Conservation (phyloP, 2,888 invertebrate species). For the Steromphala cineraria region DNA sequence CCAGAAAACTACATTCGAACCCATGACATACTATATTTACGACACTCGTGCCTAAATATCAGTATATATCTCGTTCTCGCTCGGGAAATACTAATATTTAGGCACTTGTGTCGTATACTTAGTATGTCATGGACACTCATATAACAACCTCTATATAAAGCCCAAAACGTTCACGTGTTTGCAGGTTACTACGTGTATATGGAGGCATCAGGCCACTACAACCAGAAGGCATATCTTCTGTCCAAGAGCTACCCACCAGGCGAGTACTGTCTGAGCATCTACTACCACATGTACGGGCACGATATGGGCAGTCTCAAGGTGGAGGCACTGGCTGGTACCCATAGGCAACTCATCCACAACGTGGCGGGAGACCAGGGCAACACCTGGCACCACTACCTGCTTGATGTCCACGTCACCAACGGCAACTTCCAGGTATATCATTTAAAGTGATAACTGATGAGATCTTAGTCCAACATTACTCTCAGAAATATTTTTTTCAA, state of each 20-base stretch:
- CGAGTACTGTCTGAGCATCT: slow-evolving; percentile 59
- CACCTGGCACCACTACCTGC: slow-evolving; percentile 40
- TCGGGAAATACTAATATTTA: too few species aligned
- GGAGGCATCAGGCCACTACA: slow-evolving; percentile 51
- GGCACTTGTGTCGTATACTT: too few species aligned
- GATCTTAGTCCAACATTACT: too few species aligned
- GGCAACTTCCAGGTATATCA: slow-evolving; percentile 38
- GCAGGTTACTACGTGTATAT: slow-evolving; percentile 62
- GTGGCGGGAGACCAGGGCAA: slow-evolving; percentile 49
- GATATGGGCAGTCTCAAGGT: slow-evolving; percentile 51
- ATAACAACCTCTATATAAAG: too few species aligned
- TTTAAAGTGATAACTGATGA: not conserved
- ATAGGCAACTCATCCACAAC: not conserved
- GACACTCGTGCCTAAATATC: too few species aligned
- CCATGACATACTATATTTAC: too few species aligned
- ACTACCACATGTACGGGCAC: slow-evolving; percentile 61
- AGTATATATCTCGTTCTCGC: too few species aligned
- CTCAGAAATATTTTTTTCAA: too few species aligned
- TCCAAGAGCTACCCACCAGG: slow-evolving; percentile 49
- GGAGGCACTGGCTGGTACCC: slow-evolving; percentile 35
- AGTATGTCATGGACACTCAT: too few species aligned
- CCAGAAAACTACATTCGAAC: too few species aligned
- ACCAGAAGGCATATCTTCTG: slow-evolving; percentile 44
- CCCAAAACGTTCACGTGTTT: not conserved
- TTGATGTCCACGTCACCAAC: slow-evolving; percentile 40